These are phyloP conservation scores for Nannospalax galili DNA, from an alignment of 2,113 vertebrate genomes.

Conservation along the genomic window DNA sequence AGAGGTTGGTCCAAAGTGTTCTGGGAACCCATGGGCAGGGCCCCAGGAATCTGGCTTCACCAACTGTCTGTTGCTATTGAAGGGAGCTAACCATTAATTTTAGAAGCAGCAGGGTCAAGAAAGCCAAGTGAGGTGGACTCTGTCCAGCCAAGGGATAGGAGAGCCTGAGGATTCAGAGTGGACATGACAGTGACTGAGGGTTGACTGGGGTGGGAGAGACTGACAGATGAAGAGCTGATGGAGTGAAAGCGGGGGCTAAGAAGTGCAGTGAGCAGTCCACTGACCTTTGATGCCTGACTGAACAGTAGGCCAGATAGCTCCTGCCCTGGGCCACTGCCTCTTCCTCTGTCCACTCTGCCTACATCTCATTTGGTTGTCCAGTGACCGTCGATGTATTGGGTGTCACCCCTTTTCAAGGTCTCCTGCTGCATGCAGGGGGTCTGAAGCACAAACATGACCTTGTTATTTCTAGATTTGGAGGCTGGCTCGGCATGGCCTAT, in stretches of 20 bases:
- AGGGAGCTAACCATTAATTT: neutral
- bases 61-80: neutral
- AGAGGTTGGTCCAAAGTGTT: neutral
- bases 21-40: neutral
- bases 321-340: neutral
- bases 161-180: too few species aligned
- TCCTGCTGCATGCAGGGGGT: fast-evolving
- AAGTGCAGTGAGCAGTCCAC: fast-evolving
- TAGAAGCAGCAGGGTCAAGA: neutral
- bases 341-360: fast-evolving
- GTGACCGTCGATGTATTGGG: fast-evolving
- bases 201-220: fast-evolving
- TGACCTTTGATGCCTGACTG: neutral
- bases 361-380: neutral
- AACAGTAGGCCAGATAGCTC: fast-evolving
- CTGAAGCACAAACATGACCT: fast-evolving
- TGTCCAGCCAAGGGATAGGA: neutral
- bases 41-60: neutral
- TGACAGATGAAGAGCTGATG: fast-evolving
- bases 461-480: neutral
- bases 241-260: fast-evolving
- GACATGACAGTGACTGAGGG: fast-evolving
- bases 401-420: neutral
- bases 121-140: fast-evolving
- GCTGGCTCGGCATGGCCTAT: too few species aligned